Percentiles rank a stretch among this genome's conserved stretches.
These are phyloP conservation scores for Ctenicera cuprea DNA, from an alignment of 2,888 invertebrate genomes.

Conservation along the genomic window DNA sequence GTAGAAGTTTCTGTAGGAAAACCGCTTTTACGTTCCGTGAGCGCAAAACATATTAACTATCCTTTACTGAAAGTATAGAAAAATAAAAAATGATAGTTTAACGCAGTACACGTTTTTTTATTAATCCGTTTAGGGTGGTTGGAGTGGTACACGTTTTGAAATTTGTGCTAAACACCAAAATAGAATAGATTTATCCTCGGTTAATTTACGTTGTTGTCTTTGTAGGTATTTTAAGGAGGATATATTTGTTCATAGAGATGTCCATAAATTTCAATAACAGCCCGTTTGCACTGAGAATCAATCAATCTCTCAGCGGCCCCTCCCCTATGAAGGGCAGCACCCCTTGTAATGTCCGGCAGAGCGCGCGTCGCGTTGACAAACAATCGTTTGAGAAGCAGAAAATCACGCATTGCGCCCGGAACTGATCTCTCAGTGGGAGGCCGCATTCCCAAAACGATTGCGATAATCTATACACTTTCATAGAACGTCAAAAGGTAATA, in stretches of 20 bases:
- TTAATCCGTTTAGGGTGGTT: too few relatives aligned
- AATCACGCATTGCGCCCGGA: slow-evolving; percentile 63
- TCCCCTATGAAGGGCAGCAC: slow-evolving; percentile 52
- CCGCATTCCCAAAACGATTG: slow-evolving; percentile 44
- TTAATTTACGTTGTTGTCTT: neutral
- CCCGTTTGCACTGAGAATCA: slow-evolving; percentile 59
- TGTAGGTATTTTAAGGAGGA: slow-evolving; percentile 23
- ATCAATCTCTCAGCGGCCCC: slow-evolving; percentile 61
- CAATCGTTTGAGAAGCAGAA: slow-evolving; percentile 68
- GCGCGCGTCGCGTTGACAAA: slow-evolving; percentile 66
- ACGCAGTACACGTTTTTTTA: too few relatives aligned
- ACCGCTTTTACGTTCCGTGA: too few relatives aligned
- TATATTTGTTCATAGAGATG: slow-evolving; percentile 34
- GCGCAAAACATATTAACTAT: too few relatives aligned
- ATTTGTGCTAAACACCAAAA: too few relatives aligned
- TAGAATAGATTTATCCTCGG: neutral
- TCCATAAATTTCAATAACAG: slow-evolving; percentile 56
- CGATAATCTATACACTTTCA: slow-evolving; percentile 15
- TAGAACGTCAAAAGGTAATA: slow-evolving; percentile 22
- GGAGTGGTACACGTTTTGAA: too few relatives aligned
- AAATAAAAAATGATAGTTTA: too few relatives aligned
- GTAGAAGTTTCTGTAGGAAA: too few relatives aligned
- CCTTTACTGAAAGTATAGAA: too few relatives aligned
- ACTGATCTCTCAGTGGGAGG: slow-evolving; percentile 55
- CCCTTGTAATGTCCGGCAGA: slow-evolving; percentile 62